phyloP scores from a whole-genome alignment of 2,113 vertebrate species.

The Albula glossodonta region DNA sequence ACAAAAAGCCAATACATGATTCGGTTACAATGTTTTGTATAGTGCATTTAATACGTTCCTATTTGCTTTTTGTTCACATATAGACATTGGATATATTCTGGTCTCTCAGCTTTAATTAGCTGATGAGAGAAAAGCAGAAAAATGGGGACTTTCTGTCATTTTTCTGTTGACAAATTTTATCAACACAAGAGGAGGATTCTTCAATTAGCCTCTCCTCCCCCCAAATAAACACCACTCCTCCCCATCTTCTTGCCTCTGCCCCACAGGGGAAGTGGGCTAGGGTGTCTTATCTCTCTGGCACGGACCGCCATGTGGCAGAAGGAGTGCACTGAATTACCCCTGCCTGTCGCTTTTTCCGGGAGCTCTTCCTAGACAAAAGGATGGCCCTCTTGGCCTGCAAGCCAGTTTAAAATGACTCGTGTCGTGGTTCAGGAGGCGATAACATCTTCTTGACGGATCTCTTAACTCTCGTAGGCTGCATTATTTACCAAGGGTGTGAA shows the following conservation, averaged over 20 bases:
- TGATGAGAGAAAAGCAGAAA: no score
- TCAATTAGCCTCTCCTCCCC: background rate
- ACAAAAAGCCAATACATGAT: no score
- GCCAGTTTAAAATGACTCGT: slow-evolving; percentile 34
- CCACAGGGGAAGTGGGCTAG: slow-evolving; percentile 27
- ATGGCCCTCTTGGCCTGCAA: slow-evolving; percentile 24
- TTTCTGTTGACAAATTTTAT: no score
- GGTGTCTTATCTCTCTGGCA: slow-evolving; percentile 49
- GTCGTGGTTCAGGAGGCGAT: slow-evolving; percentile 30
- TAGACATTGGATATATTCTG: no score
- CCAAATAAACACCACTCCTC: no score
- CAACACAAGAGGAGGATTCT: no score
- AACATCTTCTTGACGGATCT: slow-evolving; percentile 28
- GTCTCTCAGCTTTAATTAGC: no score
- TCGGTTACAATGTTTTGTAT: no score
- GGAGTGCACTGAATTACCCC: slow-evolving; percentile 55
- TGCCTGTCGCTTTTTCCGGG: slow-evolving; percentile 44
- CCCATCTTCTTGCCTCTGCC: background rate
- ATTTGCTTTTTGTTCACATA: no score
- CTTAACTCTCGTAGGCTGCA: background rate
- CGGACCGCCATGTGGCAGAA: slow-evolving; percentile 55
- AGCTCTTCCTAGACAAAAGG: slow-evolving; percentile 34
- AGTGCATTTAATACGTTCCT: no score
- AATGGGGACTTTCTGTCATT: no score
- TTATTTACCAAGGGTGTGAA: background rate